Evolutionary conservation across 2,113 vertebrate species (phyloP).

Genomic region (Oreotrochilus melanogaster): DNA sequence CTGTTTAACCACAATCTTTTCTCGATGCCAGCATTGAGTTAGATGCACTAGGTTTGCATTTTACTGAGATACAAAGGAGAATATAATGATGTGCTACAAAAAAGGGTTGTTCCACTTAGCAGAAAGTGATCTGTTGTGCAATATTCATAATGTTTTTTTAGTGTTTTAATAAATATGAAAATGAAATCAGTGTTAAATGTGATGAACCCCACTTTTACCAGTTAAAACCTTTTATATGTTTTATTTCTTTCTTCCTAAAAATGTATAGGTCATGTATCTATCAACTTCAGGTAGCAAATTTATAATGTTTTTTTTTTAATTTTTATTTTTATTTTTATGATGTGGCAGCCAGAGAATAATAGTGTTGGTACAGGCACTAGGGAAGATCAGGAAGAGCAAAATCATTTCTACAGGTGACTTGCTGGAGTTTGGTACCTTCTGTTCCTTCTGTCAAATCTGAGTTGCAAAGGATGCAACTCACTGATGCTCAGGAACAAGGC

Average conservation of each 20-base stretch:
- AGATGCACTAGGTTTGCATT: background rate
- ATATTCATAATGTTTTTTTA: constrained; percentile 8
- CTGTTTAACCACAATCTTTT: background rate
- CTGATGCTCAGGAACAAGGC: background rate
- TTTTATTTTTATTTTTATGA: background rate
- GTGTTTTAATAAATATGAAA: constrained; percentile 37
- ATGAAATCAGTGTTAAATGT: constrained; percentile 1
- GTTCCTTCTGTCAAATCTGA: background rate
- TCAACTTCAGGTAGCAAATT: background rate
- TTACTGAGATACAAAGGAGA: background rate
- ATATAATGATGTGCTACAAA: background rate
- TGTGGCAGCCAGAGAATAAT: background rate
- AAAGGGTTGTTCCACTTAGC: background rate
- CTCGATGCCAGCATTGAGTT: background rate
- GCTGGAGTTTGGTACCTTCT: background rate
- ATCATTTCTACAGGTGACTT: background rate
- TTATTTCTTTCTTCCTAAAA: background rate
- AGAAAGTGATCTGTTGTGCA: background rate
- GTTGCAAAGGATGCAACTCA: background rate
- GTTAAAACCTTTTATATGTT: background rate
- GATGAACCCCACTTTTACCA: background rate
- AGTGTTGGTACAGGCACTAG: background rate
- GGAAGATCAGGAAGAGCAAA: background rate
- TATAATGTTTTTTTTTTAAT: background rate
- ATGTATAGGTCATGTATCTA: background rate